phyloP scores from a whole-genome alignment of 1,140 invertebrate genomes.

The Dryas iulia region DNA sequence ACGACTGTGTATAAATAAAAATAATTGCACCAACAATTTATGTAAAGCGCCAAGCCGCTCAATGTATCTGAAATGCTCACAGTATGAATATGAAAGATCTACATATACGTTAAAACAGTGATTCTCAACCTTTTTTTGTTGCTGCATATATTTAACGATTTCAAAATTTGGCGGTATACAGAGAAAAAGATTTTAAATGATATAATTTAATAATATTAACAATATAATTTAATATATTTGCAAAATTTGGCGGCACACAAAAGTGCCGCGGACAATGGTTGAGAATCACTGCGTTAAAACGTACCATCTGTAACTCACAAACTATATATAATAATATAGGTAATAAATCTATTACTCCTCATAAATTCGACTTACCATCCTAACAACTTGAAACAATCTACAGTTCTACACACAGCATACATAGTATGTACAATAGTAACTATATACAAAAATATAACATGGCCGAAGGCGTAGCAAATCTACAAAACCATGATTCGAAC shows the following conservation, averaged over 20 bases:
- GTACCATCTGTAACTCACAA: background rate
- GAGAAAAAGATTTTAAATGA: no score
- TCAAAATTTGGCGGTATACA: no score
- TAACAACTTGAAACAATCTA: slow-evolving; percentile 70
- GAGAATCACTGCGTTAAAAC: background rate
- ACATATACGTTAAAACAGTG: no score
- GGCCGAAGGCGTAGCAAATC: slow-evolving; percentile 47
- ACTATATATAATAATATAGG: background rate
- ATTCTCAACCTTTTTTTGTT: no score
- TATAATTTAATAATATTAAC: no score
- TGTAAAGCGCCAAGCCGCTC: no score
- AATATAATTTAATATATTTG: no score
- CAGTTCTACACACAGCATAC: slow-evolving; percentile 72
- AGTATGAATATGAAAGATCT: no score
- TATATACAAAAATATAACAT: slow-evolving; percentile 73
- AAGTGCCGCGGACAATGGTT: no score
- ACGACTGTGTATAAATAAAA: background rate
- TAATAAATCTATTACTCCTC: slow-evolving; percentile 5
- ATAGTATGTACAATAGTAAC: slow-evolving; percentile 73
- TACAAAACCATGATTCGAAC: slow-evolving; percentile 34
- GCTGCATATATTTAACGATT: no score
- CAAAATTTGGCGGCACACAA: no score
- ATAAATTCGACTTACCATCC: slow-evolving; percentile 33
- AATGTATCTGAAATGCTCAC: no score
- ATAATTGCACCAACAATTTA: slow-evolving; percentile 4